These are phyloP conservation scores for Bombylius discolor DNA, from an alignment of 2,888 invertebrate genomes.

Conservation along the genomic window DNA sequence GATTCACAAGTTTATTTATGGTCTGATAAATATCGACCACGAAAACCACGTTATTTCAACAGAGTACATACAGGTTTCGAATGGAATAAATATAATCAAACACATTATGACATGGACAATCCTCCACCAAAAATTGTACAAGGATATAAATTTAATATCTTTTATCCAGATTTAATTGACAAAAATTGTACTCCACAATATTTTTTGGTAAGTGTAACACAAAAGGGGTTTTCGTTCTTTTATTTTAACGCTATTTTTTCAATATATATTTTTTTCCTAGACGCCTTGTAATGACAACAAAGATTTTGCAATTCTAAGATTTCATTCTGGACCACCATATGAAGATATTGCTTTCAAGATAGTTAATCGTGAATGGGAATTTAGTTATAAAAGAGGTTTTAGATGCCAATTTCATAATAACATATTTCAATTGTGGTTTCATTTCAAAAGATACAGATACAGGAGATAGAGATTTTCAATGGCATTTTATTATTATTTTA, in stretches of 20 bases:
- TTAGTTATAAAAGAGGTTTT: conserved; percentile 95
- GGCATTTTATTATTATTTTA: not conserved
- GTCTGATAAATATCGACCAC: conserved; percentile 96
- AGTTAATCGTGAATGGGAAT: conserved; percentile 99
- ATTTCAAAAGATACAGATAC: conserved; percentile 96
- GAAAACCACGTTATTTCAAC: conserved; percentile 97
- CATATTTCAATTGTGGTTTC: conserved; percentile 99
- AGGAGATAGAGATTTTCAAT: conserved; percentile 43
- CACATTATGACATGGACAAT: conserved; percentile 99
- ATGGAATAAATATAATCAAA: conserved; percentile 99
- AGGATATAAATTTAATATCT: conserved; percentile 99
- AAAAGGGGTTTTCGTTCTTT: not conserved
- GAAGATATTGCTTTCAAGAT: conserved; percentile 99
- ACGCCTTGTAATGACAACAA: conserved; percentile 82
- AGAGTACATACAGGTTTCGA: conserved; percentile 94
- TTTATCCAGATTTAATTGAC: conserved; percentile 97
- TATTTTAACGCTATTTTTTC: not conserved
- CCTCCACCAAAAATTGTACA: conserved; percentile 99
- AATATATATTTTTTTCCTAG: conserved; percentile 31
- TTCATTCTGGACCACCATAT: conserved; percentile 98
- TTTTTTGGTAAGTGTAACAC: conserved; percentile 53
- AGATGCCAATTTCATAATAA: conserved; percentile 99
- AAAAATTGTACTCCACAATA: conserved; percentile 87
- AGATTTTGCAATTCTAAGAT: conserved; percentile 88
- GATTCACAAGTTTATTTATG: conserved; percentile 69